Conservation (phyloP, 1,140 invertebrate genomes). For the Drosophila arizonae region DNA sequence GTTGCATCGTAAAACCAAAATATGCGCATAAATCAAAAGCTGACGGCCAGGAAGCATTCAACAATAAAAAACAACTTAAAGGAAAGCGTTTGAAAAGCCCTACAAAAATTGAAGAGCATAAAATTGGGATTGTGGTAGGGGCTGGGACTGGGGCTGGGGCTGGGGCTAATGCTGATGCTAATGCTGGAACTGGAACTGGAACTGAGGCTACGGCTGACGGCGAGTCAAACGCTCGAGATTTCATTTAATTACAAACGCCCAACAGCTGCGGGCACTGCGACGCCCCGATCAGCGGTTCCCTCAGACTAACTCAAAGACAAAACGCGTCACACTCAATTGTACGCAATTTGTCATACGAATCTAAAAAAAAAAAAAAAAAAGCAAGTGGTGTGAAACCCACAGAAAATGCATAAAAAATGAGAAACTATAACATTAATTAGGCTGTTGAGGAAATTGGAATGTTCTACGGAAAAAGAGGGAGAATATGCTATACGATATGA, state of each 20-base stretch:
- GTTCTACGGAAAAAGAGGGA: neutral
- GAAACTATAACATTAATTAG: neutral
- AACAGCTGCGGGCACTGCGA: slow-evolving; percentile 44
- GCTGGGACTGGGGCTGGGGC: neutral
- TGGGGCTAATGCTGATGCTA: too few species aligned
- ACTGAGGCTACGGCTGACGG: neutral
- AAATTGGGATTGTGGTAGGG: slow-evolving; percentile 1
- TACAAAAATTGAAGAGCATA: slow-evolving; percentile 28
- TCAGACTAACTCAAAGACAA: slow-evolving; percentile 15
- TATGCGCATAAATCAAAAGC: slow-evolving; percentile 38
- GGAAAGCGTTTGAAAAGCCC: slow-evolving; percentile 42
- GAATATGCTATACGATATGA: too few species aligned
- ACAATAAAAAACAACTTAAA: slow-evolving; percentile 30
- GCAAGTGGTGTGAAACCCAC: slow-evolving; percentile 9
- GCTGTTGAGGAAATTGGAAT: neutral
- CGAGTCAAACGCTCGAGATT: slow-evolving; percentile 33
- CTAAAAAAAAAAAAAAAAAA: slow-evolving; percentile 11
- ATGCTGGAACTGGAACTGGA: neutral
- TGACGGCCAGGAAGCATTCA: slow-evolving; percentile 17
- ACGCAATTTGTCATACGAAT: slow-evolving; percentile 48
- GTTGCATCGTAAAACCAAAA: slow-evolving; percentile 28
- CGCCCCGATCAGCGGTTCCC: neutral
- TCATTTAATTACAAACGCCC: slow-evolving; percentile 46
- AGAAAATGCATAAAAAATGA: slow-evolving; percentile 24
- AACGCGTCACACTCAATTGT: slow-evolving; percentile 47